Base-by-base conservation (phyloP, 2,888 invertebrate species). In the Lasioglossum leucozonium region DNA sequence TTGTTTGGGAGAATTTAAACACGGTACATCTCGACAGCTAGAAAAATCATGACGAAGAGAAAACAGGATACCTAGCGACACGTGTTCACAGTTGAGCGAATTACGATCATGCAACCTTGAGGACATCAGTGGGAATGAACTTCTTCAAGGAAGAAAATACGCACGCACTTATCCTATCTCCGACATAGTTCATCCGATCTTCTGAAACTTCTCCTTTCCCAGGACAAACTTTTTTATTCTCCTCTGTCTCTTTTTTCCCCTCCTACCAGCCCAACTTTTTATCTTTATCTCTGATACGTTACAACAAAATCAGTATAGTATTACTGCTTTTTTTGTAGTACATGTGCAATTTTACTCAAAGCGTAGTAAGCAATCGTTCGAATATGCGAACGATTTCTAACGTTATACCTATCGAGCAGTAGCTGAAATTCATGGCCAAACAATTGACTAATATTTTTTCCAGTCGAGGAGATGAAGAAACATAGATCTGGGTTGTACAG, bases 311-410 rank as follows among this genome's bases (percentile, higher is more conserved):
- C 91, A 94, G 93, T 94, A 93, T 94, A 94, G 93, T 94, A 94
- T 94, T 94, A 94, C 93, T 92, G 93, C 94, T 94, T 94, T 92
- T 51, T 93, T 94, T 94, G 94, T 93, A 93, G 94, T 93, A 89
- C 87, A 88, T 88, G 86, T 87, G 86, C 88, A 87, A 89, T 88
- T 90, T 86, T 89, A 92, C 89, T 90, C 83, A 85, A 89, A 81
- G 91, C 90, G 88, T 92, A 90, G 88, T 86, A 85, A 78, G 72
- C 92, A 90, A 90, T 89, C 81, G 87, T 30, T 30, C 90, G 88
- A 89, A 83, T 85, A 83, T 73, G 81, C 74, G 83, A 86, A 88
- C 76, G 87, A 69, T 87, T 89, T 84, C 81, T 77, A 80, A 55
- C 72, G 72, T 77, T 73, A 72, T 69, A 73, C 55, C 30, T 62